phyloP scores from a whole-genome alignment of 2,888 invertebrate genomes.

The Lamellibrachia columna region DNA sequence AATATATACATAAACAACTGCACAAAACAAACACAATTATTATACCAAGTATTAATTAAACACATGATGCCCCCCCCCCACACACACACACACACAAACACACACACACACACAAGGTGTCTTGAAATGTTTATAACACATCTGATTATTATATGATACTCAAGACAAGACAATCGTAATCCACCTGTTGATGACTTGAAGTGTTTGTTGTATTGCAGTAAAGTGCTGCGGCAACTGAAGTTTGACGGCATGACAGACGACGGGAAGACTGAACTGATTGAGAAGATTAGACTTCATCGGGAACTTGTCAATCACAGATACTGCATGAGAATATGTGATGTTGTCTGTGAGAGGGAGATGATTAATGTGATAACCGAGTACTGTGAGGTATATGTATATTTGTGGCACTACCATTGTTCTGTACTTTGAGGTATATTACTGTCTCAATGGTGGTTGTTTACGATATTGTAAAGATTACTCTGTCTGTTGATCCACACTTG shows the following conservation, averaged over 20 bases:
- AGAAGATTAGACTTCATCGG: background rate
- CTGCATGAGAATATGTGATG: background rate
- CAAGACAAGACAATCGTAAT: background rate
- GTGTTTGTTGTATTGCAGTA: background rate
- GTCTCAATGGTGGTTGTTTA: background rate
- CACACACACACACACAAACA: background rate
- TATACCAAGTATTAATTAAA: no score
- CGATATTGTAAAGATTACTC: no score
- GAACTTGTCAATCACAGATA: background rate
- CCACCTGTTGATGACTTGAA: background rate
- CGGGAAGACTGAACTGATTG: background rate
- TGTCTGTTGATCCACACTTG: no score
- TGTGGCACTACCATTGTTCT: background rate
- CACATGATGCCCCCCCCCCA: background rate
- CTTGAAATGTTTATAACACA: background rate
- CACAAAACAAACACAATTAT: no score
- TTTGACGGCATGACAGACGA: background rate
- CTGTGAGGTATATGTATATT: background rate
- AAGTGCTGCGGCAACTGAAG: conserved; percentile 12
- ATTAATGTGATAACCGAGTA: background rate
- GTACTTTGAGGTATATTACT: background rate
- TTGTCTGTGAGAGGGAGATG: background rate
- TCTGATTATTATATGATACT: background rate
- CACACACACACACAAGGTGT: background rate
- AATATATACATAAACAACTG: no score